These are phyloP conservation scores for Periphyllus acericola DNA, from an alignment of 2,888 invertebrate genomes.

Conservation along the genomic window DNA sequence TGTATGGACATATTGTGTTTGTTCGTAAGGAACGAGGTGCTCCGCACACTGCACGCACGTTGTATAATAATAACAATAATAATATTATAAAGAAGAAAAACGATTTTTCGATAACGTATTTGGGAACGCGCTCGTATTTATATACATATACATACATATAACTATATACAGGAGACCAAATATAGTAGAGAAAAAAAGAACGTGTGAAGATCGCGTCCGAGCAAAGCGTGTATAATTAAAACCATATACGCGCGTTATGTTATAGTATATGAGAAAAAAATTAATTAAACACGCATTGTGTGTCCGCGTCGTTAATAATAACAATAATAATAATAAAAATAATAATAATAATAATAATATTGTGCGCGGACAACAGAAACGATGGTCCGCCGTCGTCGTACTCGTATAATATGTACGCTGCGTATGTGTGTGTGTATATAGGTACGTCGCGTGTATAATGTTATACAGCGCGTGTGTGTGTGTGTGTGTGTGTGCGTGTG, in stretches of 20 bases:
- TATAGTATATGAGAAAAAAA: conserved; percentile 18
- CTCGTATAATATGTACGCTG: neutral
- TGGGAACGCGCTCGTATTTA: neutral
- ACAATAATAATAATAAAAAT: conserved; percentile 10
- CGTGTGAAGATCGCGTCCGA: conserved; percentile 44
- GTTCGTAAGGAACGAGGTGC: neutral
- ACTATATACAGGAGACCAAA: neutral
- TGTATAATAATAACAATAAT: neutral
- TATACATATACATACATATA: neutral
- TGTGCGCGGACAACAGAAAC: conserved; percentile 19
- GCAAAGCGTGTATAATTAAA: conserved; percentile 47
- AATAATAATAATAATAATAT: conserved; percentile 18
- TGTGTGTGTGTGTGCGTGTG: neutral
- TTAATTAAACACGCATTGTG: conserved; percentile 41
- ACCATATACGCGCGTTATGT: neutral
- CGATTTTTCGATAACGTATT: neutral
- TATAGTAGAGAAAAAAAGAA: conserved; percentile 7
- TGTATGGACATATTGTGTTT: neutral
- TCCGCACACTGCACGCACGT: neutral
- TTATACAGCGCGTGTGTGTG: neutral
- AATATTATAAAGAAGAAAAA: neutral
- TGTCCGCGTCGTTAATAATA: conserved; percentile 20
- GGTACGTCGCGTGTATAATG: neutral
- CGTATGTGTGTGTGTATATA: too few relatives aligned
- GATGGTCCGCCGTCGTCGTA: neutral